These are phyloP conservation scores for Manis pentadactyla DNA, from an alignment of 2,797 vertebrate genomes.

Conservation along the genomic window DNA sequence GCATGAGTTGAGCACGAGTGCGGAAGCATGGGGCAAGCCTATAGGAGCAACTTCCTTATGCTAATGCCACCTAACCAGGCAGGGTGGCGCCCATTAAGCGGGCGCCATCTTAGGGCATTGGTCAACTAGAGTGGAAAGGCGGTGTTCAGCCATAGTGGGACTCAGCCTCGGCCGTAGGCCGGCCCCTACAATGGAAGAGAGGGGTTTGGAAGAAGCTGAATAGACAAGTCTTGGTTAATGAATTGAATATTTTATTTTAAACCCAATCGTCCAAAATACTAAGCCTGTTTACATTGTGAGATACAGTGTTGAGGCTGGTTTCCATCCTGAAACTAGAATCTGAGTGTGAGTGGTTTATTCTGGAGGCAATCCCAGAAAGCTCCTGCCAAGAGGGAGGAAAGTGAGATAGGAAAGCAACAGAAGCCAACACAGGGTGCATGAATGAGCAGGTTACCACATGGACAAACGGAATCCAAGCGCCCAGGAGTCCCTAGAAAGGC, in stretches of 20 bases:
- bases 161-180: no score
- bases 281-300: not conserved
- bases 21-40: no score
- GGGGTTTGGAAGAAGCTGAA: not conserved
- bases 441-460: not conserved
- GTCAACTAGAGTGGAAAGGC: no score
- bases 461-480: not conserved
- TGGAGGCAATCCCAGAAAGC: slow-evolving; percentile 38
- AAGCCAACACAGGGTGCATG: not conserved
- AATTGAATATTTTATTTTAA: not conserved
- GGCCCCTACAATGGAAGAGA: no score
- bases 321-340: not conserved
- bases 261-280: not conserved
- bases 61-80: no score
- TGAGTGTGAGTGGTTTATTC: not conserved
- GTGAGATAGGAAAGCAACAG: not conserved
- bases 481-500: not conserved
- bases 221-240: not conserved
- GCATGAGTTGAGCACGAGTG: no score
- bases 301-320: not conserved
- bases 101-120: no score
- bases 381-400: not conserved
- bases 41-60: no score
- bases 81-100: no score
- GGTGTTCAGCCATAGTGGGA: no score